These are phyloP conservation scores for Mongoloraphidia duomilia DNA, from an alignment of 2,888 invertebrate genomes.

Conservation along the genomic window DNA sequence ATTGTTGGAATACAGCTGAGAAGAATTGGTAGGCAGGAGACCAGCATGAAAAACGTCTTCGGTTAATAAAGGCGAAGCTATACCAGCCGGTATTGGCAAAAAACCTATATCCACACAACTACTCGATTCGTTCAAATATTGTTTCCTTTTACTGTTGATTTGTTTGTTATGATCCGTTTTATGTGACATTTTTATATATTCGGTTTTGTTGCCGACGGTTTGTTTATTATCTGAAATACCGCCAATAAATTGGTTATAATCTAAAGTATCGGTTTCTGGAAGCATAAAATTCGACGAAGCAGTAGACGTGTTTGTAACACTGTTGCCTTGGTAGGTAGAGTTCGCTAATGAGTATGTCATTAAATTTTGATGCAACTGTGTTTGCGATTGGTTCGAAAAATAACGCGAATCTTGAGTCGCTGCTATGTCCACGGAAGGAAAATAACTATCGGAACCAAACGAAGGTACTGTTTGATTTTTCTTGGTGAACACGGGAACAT, in stretches of 20 bases:
- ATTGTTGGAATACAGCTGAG: conserved; percentile 27
- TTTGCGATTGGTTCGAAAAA: no score
- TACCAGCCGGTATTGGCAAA: conserved; percentile 25
- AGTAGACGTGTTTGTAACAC: no score
- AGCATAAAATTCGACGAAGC: no score
- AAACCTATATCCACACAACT: conserved; percentile 25
- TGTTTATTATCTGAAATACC: conserved; percentile 3
- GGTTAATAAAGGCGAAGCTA: conserved; percentile 28
- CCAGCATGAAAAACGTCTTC: conserved; percentile 28
- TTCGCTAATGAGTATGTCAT: no score
- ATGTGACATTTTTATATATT: neutral
- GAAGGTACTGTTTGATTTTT: neutral
- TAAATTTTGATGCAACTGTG: no score
- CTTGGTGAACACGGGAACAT: neutral
- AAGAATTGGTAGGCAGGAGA: conserved; percentile 23
- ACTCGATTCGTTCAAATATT: neutral
- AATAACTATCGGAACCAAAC: neutral
- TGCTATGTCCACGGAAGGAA: no score
- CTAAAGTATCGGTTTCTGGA: no score
- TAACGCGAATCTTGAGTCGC: no score
- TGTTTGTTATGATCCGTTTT: neutral
- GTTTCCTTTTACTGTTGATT: neutral
- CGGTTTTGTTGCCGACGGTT: conserved; percentile 1
- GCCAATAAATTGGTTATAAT: conserved; percentile 7
- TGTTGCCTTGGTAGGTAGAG: no score